Evolutionary conservation across 2,113 vertebrate genomes (phyloP).

Genomic region (Speoplatyrhinus poulsoni): DNA sequence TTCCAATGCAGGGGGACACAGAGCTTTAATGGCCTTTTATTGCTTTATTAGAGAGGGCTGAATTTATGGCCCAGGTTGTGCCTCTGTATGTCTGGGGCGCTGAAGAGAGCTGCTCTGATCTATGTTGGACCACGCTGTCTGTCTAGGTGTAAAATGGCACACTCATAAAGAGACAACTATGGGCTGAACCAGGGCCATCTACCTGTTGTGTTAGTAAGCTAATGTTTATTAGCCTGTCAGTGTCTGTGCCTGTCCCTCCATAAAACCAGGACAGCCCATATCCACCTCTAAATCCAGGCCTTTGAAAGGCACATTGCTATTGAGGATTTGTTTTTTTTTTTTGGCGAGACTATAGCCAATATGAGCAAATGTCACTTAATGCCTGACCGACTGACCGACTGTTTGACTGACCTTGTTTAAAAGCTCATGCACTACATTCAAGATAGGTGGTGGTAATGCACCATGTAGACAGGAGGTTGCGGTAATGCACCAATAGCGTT

Average conservation of each 20-base stretch:
- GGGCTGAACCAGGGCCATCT: constrained; percentile 11
- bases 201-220: constrained; percentile 41
- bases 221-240: constrained; percentile 64
- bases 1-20: constrained; percentile 51
- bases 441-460: too few species aligned
- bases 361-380: too few species aligned
- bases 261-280: constrained; percentile 49
- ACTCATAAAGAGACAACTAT: constrained; percentile 35
- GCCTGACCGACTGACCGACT: too few species aligned
- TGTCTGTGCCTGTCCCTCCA: constrained; percentile 28
- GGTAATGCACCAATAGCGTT: too few species aligned
- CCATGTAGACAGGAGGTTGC: too few species aligned
- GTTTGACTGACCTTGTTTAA: too few species aligned
- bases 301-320: constrained; percentile 23
- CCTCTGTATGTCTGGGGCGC: constrained; percentile 46
- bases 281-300: constrained; percentile 9
- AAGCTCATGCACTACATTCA: too few species aligned
- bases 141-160: constrained; percentile 46
- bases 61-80: constrained; percentile 58
- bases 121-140: constrained; percentile 28
- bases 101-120: constrained; percentile 47
- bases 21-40: constrained; percentile 68
- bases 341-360: too few species aligned
- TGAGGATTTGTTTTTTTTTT: not conserved
- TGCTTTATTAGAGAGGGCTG: constrained; percentile 65